Percentiles rank a stretch among this genome's conserved stretches.
Conservation (phyloP, 1,140 invertebrate genomes). For the Ceratoteleas bidentatus region DNA sequence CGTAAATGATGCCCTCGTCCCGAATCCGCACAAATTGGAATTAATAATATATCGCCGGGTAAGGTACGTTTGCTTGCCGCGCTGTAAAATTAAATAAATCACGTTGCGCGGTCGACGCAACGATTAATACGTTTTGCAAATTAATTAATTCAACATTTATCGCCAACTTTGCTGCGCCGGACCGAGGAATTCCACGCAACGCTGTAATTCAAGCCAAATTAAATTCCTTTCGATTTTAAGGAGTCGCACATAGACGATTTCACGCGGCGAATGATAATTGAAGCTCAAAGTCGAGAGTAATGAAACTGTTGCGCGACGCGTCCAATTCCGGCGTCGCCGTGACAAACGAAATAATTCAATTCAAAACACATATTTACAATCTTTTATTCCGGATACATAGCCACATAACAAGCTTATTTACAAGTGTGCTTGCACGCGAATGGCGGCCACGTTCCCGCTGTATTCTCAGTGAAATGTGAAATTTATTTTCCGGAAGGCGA, state of each 20-base stretch:
- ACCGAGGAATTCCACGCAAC: too few species aligned
- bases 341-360: conserved; percentile 28
- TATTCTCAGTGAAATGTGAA: conserved; percentile 28
- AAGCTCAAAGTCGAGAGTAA: neutral
- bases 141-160: too few species aligned
- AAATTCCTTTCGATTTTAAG: too few species aligned
- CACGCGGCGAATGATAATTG: too few species aligned
- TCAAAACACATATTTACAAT: conserved; percentile 28
- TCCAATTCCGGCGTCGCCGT: conserved; percentile 11
- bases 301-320: neutral
- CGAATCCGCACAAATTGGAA: neutral
- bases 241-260: too few species aligned
- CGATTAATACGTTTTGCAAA: too few species aligned
- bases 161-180: too few species aligned
- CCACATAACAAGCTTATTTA: conserved; percentile 33
- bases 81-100: neutral
- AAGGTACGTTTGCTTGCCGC: neutral
- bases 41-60: neutral
- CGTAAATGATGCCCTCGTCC: neutral
- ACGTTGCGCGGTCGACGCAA: too few species aligned
- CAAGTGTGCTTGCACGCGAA: conserved; percentile 25
- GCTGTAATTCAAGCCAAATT: too few species aligned
- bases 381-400: conserved; percentile 17
- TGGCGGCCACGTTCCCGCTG: conserved; percentile 15
- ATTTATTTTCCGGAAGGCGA: conserved; percentile 49